Conservation (phyloP, 2,113 vertebrate genomes). For the Lampris megalopsis region DNA sequence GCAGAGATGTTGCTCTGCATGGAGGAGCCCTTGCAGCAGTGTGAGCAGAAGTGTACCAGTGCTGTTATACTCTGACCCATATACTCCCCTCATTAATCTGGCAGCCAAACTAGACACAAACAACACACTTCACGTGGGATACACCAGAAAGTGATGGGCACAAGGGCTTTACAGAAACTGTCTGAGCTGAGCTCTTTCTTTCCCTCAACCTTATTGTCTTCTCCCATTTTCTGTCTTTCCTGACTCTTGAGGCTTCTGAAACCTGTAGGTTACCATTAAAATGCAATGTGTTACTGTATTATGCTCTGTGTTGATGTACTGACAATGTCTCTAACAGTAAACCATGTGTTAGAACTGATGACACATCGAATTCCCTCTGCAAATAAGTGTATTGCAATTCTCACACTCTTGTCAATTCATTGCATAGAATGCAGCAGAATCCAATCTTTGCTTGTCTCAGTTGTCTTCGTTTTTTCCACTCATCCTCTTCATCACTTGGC, state of each 20-base stretch:
- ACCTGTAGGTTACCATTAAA: slow-evolving; percentile 2
- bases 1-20: background rate
- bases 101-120: slow-evolving; percentile 1
- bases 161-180: background rate
- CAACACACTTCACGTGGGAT: background rate
- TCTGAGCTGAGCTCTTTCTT: no score
- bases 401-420: slow-evolving; percentile 41
- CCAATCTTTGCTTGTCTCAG: slow-evolving; percentile 31
- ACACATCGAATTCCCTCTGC: slow-evolving; percentile 21
- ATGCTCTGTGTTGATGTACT: slow-evolving; percentile 3
- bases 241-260: background rate
- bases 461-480: slow-evolving; percentile 30
- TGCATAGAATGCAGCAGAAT: slow-evolving; percentile 29
- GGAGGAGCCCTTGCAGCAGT: background rate
- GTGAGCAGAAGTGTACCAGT: background rate
- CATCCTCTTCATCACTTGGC: slow-evolving; percentile 32
- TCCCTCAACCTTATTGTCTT: background rate
- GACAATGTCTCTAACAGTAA: slow-evolving; percentile 18
- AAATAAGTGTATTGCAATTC: slow-evolving; percentile 37
- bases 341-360: slow-evolving; percentile 18
- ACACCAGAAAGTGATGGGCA: slow-evolving; percentile 4
- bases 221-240: background rate
- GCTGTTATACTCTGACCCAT: slow-evolving; percentile 19
- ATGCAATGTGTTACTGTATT: background rate
- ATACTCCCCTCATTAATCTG: slow-evolving; percentile 11